phyloP scores from a whole-genome alignment of 1,140 invertebrate species.

The Pseudachorutes palmiensis region DNA sequence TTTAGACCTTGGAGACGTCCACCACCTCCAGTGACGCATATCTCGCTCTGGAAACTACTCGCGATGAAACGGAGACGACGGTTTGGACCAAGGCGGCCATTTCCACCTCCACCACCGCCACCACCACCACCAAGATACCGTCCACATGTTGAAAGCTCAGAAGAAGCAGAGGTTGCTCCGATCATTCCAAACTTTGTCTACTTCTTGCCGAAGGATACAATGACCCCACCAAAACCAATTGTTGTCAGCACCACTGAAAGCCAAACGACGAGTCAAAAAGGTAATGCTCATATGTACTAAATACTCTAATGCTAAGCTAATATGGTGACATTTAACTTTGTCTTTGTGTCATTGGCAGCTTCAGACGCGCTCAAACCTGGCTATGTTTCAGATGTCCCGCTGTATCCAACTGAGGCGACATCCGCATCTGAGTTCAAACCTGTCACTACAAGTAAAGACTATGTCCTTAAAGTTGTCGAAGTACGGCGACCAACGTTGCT shows the following conservation, averaged over 20 bases:
- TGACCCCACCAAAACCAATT: background rate
- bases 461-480: constrained; percentile 13
- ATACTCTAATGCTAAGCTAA: background rate
- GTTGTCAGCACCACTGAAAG: background rate
- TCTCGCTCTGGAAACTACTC: background rate
- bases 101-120: background rate
- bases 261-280: background rate
- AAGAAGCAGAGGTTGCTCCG: background rate
- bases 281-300: background rate
- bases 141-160: background rate
- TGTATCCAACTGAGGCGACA: constrained; percentile 22
- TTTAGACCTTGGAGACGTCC: background rate
- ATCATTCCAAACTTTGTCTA: background rate
- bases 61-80: background rate
- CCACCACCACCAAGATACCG: background rate
- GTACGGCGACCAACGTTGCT: background rate
- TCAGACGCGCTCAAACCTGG: constrained; percentile 19
- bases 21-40: background rate
- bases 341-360: background rate
- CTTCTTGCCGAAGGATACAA: background rate
- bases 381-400: constrained; percentile 15
- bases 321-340: background rate
- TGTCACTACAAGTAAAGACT: constrained; percentile 4
- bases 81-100: background rate
- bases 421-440: constrained; percentile 31